Percentiles rank a stretch among this genome's conserved stretches.
These are phyloP conservation scores for Leptinotarsa rubiginosa DNA, from an alignment of 2,888 invertebrate genomes.

Conservation along the genomic window DNA sequence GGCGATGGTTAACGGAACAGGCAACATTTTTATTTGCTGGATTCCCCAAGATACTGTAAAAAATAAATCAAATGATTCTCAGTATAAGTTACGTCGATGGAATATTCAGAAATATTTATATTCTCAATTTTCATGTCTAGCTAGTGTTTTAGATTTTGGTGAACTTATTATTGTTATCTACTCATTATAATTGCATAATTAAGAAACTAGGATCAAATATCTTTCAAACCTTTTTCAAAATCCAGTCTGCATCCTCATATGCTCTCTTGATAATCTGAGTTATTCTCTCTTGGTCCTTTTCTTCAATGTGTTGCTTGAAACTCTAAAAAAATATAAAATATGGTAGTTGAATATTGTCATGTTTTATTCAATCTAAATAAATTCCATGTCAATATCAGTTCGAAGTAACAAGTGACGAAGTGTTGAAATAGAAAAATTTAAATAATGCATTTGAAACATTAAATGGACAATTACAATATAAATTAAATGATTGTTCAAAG, in stretches of 20 bases:
- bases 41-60: constrained; percentile 55
- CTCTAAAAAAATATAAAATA: constrained; percentile 69
- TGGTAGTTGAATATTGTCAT: not conserved
- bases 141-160: too few relatives aligned
- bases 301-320: constrained; percentile 80
- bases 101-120: too few relatives aligned
- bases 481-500: too few relatives aligned
- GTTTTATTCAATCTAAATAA: not conserved
- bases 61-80: constrained; percentile 3
- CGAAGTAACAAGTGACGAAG: too few relatives aligned
- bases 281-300: constrained; percentile 79
- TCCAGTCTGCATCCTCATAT: constrained; percentile 80
- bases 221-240: constrained; percentile 77
- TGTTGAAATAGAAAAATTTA: too few relatives aligned
- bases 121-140: not conserved
- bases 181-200: too few relatives aligned
- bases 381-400: too few relatives aligned
- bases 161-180: too few relatives aligned
- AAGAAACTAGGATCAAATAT: not conserved
- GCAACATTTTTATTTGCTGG: constrained; percentile 54
- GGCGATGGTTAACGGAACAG: constrained; percentile 60
- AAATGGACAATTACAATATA: too few relatives aligned
- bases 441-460: too few relatives aligned
- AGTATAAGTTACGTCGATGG: too few relatives aligned
- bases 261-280: constrained; percentile 79